These are phyloP conservation scores for Trypoxylon attenuatum DNA, from an alignment of 2,888 invertebrate species.

Conservation along the genomic window DNA sequence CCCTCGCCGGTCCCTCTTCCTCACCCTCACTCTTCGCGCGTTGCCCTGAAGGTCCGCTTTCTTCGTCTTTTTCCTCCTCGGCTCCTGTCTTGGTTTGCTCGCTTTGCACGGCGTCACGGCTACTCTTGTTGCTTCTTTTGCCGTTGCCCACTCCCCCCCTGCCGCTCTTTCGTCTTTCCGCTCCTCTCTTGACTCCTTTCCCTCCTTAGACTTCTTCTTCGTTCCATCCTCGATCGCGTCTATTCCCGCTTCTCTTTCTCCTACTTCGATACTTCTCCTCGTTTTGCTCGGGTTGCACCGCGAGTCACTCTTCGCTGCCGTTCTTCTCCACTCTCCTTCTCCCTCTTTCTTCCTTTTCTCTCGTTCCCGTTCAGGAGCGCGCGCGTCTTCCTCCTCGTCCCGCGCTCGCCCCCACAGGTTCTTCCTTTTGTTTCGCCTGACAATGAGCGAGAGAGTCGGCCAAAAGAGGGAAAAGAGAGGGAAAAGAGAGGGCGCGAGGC, in stretches of 20 bases:
- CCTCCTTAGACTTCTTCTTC: constrained; percentile 30
- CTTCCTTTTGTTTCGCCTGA: constrained; percentile 51
- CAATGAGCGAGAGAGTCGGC: too few species aligned
- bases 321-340: constrained; percentile 18
- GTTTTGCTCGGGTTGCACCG: too few species aligned
- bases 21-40: too few species aligned
- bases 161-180: constrained; percentile 38
- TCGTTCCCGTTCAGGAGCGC: not conserved
- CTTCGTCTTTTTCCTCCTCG: constrained; percentile 53
- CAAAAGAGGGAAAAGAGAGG: too few species aligned
- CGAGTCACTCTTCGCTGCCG: constrained; percentile 15
- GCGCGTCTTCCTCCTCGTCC: constrained; percentile 1
- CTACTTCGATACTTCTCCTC: constrained; percentile 12
- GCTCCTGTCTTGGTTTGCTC: constrained; percentile 49
- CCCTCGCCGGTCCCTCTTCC: constrained; percentile 29
- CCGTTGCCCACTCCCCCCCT: constrained; percentile 14
- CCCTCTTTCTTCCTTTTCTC: not conserved
- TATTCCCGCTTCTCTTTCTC: constrained; percentile 17
- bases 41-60: constrained; percentile 47
- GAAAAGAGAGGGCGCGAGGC: constrained; percentile 42
- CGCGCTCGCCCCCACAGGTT: constrained; percentile 26
- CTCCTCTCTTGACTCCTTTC: constrained; percentile 23
- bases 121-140: constrained; percentile 60
- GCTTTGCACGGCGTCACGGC: constrained; percentile 60
- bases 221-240: constrained; percentile 25